phyloP scores from a whole-genome alignment of 2,797 vertebrate species.

The Silurus lanzhouensis region DNA sequence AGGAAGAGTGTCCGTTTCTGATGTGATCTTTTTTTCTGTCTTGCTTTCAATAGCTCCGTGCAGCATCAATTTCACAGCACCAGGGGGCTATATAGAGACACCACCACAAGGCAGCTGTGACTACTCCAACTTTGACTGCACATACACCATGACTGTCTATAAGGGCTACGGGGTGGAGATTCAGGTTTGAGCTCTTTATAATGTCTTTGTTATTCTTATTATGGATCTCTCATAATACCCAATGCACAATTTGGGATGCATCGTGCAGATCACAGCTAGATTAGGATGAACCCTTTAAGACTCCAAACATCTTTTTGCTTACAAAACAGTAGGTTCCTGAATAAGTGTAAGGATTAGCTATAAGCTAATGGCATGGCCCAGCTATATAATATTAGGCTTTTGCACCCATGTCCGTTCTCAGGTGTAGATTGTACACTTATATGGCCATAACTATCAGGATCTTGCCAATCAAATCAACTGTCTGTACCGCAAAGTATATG shows the following conservation, averaged over 20 bases:
- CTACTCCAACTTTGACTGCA: conserved; percentile 81
- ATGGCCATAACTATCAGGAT: background rate
- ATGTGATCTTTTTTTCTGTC: conserved; percentile 28
- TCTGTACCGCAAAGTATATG: background rate
- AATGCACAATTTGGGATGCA: background rate
- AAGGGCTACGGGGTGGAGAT: conserved; percentile 92
- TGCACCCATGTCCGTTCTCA: background rate
- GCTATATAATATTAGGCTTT: background rate
- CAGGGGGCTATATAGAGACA: conserved; percentile 84
- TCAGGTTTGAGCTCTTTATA: conserved; percentile 78
- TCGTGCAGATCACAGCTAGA: background rate
- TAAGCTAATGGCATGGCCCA: background rate
- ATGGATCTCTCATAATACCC: background rate
- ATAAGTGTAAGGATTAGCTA: background rate
- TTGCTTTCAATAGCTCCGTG: conserved; percentile 76
- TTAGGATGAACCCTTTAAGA: background rate
- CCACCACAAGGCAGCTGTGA: conserved; percentile 69
- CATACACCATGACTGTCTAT: conserved; percentile 86
- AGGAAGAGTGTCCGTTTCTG: conserved; percentile 34
- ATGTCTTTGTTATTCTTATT: conserved; percentile 21
- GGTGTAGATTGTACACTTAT: background rate
- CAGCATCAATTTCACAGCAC: conserved; percentile 84
- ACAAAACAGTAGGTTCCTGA: background rate
- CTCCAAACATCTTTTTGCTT: background rate
- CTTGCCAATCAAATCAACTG: background rate